Percentiles rank a stretch among this genome's conserved stretches.
Conservation (phyloP, 2,113 vertebrate genomes). For the Mirounga angustirostris region DNA sequence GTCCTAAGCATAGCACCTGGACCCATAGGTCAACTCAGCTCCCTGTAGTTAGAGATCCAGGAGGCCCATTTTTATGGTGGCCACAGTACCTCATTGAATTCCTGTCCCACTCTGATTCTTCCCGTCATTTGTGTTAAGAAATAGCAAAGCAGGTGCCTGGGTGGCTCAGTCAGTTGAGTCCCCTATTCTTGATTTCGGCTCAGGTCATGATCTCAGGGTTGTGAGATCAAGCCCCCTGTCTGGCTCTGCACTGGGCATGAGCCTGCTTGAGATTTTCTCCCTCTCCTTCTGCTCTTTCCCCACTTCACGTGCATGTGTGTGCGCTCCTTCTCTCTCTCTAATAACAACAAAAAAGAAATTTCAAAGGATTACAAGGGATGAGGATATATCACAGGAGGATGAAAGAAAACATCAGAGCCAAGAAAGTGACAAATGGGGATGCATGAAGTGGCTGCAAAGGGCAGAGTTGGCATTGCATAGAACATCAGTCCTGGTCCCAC, state of each 20-base stretch:
- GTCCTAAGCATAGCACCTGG: neutral
- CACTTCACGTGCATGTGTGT: fast-evolving
- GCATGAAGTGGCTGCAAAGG: neutral
- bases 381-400: neutral
- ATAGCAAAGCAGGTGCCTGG: neutral
- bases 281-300: neutral
- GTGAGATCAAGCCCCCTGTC: neutral
- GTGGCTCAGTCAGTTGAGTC: neutral
- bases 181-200: neutral
- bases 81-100: neutral
- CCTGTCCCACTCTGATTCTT: neutral
- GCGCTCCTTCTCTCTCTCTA: neutral
- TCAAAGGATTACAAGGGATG: neutral
- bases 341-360: neutral
- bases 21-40: neutral
- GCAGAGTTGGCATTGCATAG: neutral
- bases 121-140: constrained; percentile 11
- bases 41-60: neutral
- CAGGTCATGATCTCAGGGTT: neutral
- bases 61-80: neutral
- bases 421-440: neutral
- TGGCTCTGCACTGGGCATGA: too few relatives aligned
- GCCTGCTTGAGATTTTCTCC: too few relatives aligned
- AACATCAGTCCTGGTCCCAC: neutral
- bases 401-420: neutral